Evolutionary conservation across 1,140 invertebrate species (phyloP), one percentile per base, ranked within the genome.

Genomic region (Rhysida immarginata): DNA sequence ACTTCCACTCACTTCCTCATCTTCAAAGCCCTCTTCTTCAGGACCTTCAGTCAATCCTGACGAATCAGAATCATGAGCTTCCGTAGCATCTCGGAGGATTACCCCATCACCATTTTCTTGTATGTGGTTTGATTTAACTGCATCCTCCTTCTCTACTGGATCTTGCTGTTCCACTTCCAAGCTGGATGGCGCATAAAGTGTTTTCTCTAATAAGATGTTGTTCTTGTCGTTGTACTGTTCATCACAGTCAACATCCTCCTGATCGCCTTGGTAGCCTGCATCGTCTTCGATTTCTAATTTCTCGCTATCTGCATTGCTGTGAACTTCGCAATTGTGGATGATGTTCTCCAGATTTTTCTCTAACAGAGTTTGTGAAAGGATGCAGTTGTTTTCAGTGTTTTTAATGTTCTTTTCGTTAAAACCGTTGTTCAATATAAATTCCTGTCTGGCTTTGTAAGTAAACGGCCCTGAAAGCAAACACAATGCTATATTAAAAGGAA

Each of bases 361-460:
- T n/a, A n/a, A n/a, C n/a, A n/a, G n/a, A n/a, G n/a, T n/a, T n/a
- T n/a, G n/a, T n/a, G n/a, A n/a, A n/a, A n/a, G n/a, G n/a, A n/a
- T n/a, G n/a, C n/a, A 13, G 35, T 41, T 41, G 35, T 11, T 41
- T 41, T 41, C n/a, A 13, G 11, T 41, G n/a, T 48, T 14, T 48
- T 13, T 11, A 20, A 48, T 48, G 8, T 23, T 11, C 21, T 48
- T 48, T 87, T 87, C 3, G 82, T n/a, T n/a, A n/a, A n/a, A n/a
- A n/a, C n/a, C n/a, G n/a, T n/a, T n/a, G n/a, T n/a, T n/a, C n/a
- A n/a, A n/a, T n/a, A 85, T 85, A 56, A 87, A 69, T 60, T 85
- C 75, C 1, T 83, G 81, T 70, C 87, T 78, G n/a, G 81, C 84
- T 62, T 87, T 83, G 65, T 89, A 89, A 26, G 85, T 88, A 14